These are phyloP conservation scores for Auanema sp. DNA, from an alignment of 2,888 invertebrate genomes.

Conservation along the genomic window DNA sequence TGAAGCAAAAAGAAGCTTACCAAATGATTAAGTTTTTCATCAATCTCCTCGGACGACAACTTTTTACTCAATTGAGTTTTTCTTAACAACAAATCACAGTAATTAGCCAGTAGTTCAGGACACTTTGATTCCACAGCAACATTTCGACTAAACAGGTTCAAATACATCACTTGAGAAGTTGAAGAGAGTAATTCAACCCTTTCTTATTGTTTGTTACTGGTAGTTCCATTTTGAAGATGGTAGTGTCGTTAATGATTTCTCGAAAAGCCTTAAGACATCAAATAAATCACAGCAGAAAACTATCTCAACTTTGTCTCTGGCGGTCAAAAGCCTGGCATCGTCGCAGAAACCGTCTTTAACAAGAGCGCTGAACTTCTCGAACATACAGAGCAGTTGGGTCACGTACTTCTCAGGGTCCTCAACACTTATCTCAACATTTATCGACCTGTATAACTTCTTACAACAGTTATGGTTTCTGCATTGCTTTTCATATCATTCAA, in stretches of 20 bases:
- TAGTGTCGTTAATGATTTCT: constrained; percentile 94
- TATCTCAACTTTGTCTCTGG: constrained; percentile 66
- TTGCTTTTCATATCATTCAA: constrained; percentile 94
- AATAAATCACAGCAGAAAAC: background rate
- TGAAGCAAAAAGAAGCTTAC: constrained; percentile 66
- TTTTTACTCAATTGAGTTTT: constrained; percentile 94
- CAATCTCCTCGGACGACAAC: constrained; percentile 93
- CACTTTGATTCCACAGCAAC: constrained; percentile 82
- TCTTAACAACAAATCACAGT: constrained; percentile 97
- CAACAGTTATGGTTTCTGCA: constrained; percentile 86
- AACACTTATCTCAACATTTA: constrained; percentile 4
- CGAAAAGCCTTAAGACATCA: constrained; percentile 28
- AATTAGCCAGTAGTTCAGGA: constrained; percentile 96
- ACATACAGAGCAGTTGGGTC: constrained; percentile 86
- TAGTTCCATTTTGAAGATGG: constrained; percentile 76
- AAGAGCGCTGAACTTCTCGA: constrained; percentile 85
- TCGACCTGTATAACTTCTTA: constrained; percentile 11
- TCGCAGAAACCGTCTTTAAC: constrained; percentile 93
- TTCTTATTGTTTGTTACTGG: constrained; percentile 57
- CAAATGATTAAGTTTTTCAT: constrained; percentile 87
- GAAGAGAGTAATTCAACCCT: background rate
- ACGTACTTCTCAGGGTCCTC: constrained; percentile 96
- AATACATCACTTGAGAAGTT: background rate
- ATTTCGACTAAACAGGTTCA: constrained; percentile 36
- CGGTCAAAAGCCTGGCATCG: constrained; percentile 94